Evolutionary conservation across 2,797 vertebrate genomes (phyloP), one percentile per base, ranked within the genome.

Genomic region (Sebastes hopkinsi): DNA sequence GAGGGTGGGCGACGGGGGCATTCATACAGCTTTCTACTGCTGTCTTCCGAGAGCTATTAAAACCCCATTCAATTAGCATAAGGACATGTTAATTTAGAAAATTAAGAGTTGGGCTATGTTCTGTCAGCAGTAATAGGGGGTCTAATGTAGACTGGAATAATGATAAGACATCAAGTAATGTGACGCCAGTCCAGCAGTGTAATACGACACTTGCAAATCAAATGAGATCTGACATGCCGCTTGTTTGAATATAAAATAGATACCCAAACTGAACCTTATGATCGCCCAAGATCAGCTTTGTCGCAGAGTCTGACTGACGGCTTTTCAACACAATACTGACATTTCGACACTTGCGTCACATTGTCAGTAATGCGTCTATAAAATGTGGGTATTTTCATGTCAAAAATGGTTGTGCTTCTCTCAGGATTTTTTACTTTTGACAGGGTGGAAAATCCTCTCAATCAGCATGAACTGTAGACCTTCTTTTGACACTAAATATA

Each of bases 11-110:
- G 16, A 10, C 2, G 32, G 56, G 50, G 46, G 27, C 34, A 61
- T 70, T 66, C 55, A 29, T 54, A 36, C 5, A 32, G 62, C 56
- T 74, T 75, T 75, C 64, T 59, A 80, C 75, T 70, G 73, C 67
- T 58, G 80, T 90, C 89, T 85, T 42, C 85, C 8, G 79, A 88
- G 87, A 89, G 90, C 88, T 72, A 88, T 90, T 92, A 92, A 89
- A 91, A 88, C 61, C 73, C 82, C 78, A 91, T 92, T 91, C 72
- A 85, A 87, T 92, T 89, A 88, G 84, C 87, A 92, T 89, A 71
- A 89, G 70, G 81, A 84, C 79, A 72, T 89, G 85, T 90, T 93
- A 67, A 91, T 94, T 92, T 86, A 80, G 77, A 78, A 88, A 90
- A 94, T 91, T 87, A 88, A 87, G 83, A 89, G 84, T 50, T 59